Conservation (phyloP, 2,113 vertebrate genomes). For the Percina caprodes region DNA sequence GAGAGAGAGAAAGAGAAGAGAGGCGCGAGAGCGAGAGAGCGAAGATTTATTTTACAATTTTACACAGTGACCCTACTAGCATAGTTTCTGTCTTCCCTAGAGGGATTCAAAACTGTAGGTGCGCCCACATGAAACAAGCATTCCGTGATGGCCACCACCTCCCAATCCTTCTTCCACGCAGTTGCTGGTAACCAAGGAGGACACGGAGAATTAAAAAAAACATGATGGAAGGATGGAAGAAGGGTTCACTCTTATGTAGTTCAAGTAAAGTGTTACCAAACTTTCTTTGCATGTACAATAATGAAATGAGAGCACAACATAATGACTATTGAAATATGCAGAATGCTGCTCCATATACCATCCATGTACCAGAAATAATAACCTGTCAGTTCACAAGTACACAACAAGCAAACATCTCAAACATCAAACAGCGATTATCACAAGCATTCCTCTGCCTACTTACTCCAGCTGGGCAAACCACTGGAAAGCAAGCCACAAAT, state of each 20-base stretch:
- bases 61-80: neutral
- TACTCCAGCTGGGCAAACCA: slow-evolving; percentile 6
- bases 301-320: neutral
- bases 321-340: slow-evolving; percentile 13
- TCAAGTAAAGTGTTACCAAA: no score
- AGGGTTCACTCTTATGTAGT: no score
- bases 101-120: no score
- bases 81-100: no score
- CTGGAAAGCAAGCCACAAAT: slow-evolving; percentile 25
- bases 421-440: slow-evolving; percentile 25
- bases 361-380: slow-evolving; percentile 9
- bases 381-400: slow-evolving; percentile 21
- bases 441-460: neutral
- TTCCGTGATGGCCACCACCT: no score
- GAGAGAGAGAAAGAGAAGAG: no score
- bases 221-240: no score
- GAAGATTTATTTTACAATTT: neutral
- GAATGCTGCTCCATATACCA: neutral
- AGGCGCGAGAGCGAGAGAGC: no score
- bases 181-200: no score
- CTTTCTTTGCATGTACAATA: neutral
- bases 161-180: no score
- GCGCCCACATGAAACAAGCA: no score
- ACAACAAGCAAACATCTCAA: slow-evolving; percentile 6
- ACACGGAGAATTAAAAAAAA: no score